Base-by-base conservation (phyloP, 2,113 vertebrate species). In the Syrrhaptes paradoxus region DNA sequence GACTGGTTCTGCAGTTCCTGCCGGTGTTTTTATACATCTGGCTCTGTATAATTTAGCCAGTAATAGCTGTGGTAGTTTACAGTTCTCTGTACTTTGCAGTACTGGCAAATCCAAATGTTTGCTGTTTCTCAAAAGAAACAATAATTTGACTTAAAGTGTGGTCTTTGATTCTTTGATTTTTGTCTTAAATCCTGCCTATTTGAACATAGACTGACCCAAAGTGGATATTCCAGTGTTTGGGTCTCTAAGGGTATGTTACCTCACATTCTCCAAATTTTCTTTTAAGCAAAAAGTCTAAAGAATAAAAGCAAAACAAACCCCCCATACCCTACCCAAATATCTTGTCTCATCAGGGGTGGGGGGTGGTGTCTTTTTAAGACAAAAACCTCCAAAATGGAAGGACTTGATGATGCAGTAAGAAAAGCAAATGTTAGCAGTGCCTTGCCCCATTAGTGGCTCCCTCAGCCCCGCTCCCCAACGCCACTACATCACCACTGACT, bases 21-120 rank as follows among this genome's bases (percentile, higher is more conserved):
- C 49, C 20, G 66, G 25, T 11, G 36, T 38, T 85, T 85, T 92
- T 86, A 38, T 87, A 38, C 58, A n/a, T 93, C 67, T 70, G 45
- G 10, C 26, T 61, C 77, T 91, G 11, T 90, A 38, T 80, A 92
- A 91, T 95, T 87, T 93, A 95, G 83, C 28, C 73, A 36, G 61
- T 94, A 85, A 81, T 90, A 90, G 79, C 45, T 81, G 58, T 68
- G 93, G 92, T 86, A 86, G 54, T 90, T 75, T 85, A 62, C 55
- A 74, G 18, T 93, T 92, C 61, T 62, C 84, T 94, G 34, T 90
- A 89, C 34, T 95, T 91, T 85, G 59, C 32, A 70, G n/a, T 75
- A 51, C 52, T 74, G 20, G 25, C 65, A 86, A 38, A 71, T 85
- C 34, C 48, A 91, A 90, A 59, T 68, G 48, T 78, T 88, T 76